These are phyloP conservation scores for Rhinolophus ferrumequinum DNA, from an alignment of 2,113 vertebrate species.

Conservation along the genomic window DNA sequence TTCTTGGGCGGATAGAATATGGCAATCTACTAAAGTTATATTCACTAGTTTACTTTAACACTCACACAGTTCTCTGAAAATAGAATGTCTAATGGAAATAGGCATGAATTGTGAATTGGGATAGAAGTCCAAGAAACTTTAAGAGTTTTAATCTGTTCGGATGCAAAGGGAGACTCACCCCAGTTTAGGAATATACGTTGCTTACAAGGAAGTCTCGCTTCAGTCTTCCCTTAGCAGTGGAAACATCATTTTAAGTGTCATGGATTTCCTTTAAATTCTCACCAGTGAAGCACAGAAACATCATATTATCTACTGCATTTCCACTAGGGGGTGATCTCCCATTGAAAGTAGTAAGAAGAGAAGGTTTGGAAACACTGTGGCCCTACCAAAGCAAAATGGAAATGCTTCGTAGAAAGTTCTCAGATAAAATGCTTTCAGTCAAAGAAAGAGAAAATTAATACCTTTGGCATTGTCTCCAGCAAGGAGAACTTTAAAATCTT, in stretches of 20 bases:
- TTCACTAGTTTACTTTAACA: neutral
- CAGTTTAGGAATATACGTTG: neutral
- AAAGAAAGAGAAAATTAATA: constrained; percentile 16
- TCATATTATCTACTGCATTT: neutral
- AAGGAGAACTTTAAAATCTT: neutral
- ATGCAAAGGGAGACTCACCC: neutral
- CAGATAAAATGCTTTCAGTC: constrained; percentile 45
- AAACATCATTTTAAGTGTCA: neutral
- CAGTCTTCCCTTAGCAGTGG: neutral
- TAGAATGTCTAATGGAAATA: neutral
- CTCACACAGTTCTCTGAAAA: neutral
- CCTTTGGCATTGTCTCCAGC: neutral
- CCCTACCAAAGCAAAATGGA: neutral
- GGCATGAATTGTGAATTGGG: neutral
- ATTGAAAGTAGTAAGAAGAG: constrained; percentile 60
- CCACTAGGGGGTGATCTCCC: constrained; percentile 74
- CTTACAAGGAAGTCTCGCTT: neutral
- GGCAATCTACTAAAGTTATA: neutral
- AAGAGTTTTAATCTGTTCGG: neutral
- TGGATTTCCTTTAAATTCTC: neutral
- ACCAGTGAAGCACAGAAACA: neutral
- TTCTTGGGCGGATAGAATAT: neutral
- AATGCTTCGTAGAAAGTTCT: neutral
- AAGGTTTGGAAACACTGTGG: neutral
- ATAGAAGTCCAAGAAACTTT: neutral